These are phyloP conservation scores for Caenorhabditis parvicauda DNA, from an alignment of 2,888 invertebrate species.

Conservation along the genomic window DNA sequence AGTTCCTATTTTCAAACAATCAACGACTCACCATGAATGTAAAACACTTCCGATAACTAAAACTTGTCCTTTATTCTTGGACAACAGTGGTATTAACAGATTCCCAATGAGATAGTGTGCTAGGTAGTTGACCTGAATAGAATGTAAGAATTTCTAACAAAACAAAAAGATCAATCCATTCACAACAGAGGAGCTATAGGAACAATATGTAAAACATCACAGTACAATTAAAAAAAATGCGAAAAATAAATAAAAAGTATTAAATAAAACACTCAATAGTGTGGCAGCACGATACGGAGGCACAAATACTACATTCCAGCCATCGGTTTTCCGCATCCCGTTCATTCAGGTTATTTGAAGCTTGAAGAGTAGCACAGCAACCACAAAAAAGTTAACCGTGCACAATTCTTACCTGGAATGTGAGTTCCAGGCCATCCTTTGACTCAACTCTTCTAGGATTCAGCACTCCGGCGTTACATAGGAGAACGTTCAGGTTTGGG, in stretches of 20 bases:
- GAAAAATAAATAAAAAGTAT: too few species aligned
- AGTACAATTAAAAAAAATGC: too few species aligned
- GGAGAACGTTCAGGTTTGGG: slow-evolving; percentile 52
- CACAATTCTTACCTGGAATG: slow-evolving; percentile 47
- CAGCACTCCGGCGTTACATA: slow-evolving; percentile 58
- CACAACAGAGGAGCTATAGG: background rate
- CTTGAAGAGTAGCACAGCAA: too few species aligned
- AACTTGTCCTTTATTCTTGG: slow-evolving; percentile 48
- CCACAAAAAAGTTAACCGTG: background rate
- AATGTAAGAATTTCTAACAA: background rate
- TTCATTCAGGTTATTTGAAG: too few species aligned
- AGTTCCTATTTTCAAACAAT: background rate
- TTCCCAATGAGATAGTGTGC: slow-evolving; percentile 57
- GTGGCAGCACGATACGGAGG: background rate
- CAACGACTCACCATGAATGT: slow-evolving; percentile 51
- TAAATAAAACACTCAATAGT: too few species aligned
- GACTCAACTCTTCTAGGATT: slow-evolving; percentile 43
- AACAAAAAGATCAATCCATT: background rate
- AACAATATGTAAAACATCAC: background rate
- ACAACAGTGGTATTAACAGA: slow-evolving; percentile 41
- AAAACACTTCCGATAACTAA: slow-evolving; percentile 59
- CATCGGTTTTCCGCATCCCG: background rate
- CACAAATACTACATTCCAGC: background rate
- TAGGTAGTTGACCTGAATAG: slow-evolving; percentile 58
- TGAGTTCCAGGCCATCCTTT: slow-evolving; percentile 54